A percentile compares a stretch with the other conserved stretches of the same genome.
phyloP scores from a whole-genome alignment of 2,888 invertebrate genomes.

The Sphaerophoria taeniata region DNA sequence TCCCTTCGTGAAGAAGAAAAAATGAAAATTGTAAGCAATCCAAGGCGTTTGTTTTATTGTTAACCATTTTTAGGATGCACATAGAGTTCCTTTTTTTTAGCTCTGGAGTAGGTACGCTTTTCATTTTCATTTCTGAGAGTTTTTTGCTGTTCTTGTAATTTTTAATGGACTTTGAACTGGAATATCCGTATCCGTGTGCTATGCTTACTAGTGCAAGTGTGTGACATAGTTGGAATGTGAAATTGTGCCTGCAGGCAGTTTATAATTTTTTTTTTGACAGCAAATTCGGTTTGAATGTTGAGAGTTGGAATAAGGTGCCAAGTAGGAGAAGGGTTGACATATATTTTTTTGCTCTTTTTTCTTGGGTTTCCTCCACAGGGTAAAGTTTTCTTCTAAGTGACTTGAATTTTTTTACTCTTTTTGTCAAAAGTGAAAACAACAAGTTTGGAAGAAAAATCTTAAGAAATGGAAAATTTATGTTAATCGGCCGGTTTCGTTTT shows the following conservation, averaged over 20 bases:
- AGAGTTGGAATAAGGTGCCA: constrained; percentile 27
- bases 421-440: no score
- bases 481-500: no score
- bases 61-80: constrained; percentile 48
- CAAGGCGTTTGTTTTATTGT: constrained; percentile 35
- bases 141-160: neutral
- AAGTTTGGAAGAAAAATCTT: no score
- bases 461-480: no score
- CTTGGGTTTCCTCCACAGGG: neutral
- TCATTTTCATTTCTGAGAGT: constrained; percentile 23
- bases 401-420: no score
- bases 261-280: constrained; percentile 60
- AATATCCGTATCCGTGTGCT: neutral
- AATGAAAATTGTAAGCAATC: constrained; percentile 6
- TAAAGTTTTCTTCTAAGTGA: neutral
- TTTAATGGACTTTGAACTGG: constrained; percentile 41
- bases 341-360: constrained; percentile 21
- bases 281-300: constrained; percentile 5
- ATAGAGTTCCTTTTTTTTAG: neutral
- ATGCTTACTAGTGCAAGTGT: neutral
- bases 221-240: constrained; percentile 60
- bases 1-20: constrained; percentile 19
- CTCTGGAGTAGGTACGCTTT: constrained; percentile 4
- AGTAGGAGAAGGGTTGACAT: constrained; percentile 53
- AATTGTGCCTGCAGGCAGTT: constrained; percentile 61